Evolutionary conservation across 1,140 invertebrate species (phyloP), one percentile per base, ranked within the genome.

Genomic region (Monochamus saltuarius): DNA sequence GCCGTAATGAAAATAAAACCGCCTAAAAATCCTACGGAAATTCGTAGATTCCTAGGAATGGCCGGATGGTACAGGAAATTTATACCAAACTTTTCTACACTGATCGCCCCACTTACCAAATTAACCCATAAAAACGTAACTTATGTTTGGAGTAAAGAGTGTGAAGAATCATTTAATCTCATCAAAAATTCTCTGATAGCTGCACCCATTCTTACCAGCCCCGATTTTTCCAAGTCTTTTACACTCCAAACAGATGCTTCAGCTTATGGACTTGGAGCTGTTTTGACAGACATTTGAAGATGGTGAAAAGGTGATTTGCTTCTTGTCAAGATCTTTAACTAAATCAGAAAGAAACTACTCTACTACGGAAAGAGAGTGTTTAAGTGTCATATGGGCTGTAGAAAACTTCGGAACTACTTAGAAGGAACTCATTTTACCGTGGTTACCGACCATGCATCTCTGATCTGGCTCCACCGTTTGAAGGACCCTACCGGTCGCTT

Each of bases 321-420:
- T 43, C 61, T 74, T 76, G 6, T 73, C 74, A 17, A 51, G 78
- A 10, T 52, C 59, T n/a, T n/a, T 81, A 8, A 62, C 37, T 22
- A 52, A 59, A 14, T 3, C 57, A 1, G 78, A 81, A 67, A 39
- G 40, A 37, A 75, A 75, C 4, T 81, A 74, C 57, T 50, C 63
- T 1, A 66, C 66, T 0, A 78, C 73, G 0, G 74, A 82, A 66
- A 55, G 60, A 53, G 80, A 82, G 70, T 67, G 67, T 42, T 59
- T 81, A 16, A 79, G 75, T 9, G 52, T 81, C 6, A 47, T 79
- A n/a, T 71, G 65, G 51, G 72, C 69, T 0, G 67, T 79, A 3
- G 60, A 73, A 38, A 65, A 73, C 22, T 72, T 74, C 35, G 34
- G 66, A 17, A 58, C 42, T 81, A 76, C 59, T 19, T 81, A 7